Base-by-base conservation (phyloP, 2,797 vertebrate species). In the Erithacus rubecula region DNA sequence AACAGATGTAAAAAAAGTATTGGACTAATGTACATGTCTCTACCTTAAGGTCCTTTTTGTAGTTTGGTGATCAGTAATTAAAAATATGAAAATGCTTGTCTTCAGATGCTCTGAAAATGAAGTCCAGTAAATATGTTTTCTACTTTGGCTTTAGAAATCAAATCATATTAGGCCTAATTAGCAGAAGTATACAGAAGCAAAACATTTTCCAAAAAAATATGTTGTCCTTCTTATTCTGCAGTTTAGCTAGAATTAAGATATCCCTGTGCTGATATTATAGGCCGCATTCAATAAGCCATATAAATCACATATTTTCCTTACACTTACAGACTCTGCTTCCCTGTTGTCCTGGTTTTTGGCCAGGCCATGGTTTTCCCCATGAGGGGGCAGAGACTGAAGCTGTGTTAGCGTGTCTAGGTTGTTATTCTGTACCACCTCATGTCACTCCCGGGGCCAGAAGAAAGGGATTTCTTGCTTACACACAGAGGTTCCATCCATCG, bases 401-500 rank as follows among this genome's bases (percentile, higher is more conserved):
- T 44, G 13, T n/a, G 29, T 53, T 24, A 44, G 20, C 1, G 2
- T 9, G 20, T 60, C 20, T 53, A 46, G 9, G n/a, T 46, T 46
- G 12, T 24, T 36, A 37, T 14, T 68, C 20, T 52, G 2, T 29
- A 52, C 5, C 23, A 23, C 19, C 29, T 52, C 19, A 21, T 21
- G 41, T 53, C 20, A 30, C 1, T 14, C 2, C 34, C 0, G 2
- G 3, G 24, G 13, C 60, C 29, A n/a, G 37, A 69, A 30, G 11
- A 44, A 46, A 30, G 9, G 11, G 13, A 15, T 77, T 68, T 85
- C 34, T 46, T 39, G 24, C 3, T 2, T 4, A 24, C n/a, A 22
- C 20, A 19, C 12, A 46, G 39, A 43, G 12, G 12, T 15, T 49
- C 34, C 22, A 78, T 47, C 7, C 11, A 46, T 30, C 20, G 13